Conservation (phyloP, 2,113 vertebrate species). For the Chamaea fasciata region DNA sequence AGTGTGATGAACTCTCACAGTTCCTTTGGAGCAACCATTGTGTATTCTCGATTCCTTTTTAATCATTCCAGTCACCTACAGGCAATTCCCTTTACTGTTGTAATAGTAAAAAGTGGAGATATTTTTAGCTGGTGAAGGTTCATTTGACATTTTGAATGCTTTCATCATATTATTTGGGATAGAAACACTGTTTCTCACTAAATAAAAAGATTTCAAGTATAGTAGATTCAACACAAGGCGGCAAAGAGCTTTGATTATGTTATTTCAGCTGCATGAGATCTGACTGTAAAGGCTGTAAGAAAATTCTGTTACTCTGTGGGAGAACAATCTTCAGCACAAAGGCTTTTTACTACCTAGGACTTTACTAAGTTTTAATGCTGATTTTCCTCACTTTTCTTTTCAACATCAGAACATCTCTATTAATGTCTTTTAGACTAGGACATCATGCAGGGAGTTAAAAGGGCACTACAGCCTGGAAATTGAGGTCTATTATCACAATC, state of each 20-base stretch:
- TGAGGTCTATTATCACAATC: conserved; percentile 59
- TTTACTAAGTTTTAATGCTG: conserved; percentile 73
- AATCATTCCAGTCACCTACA: conserved; percentile 69
- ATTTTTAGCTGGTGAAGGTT: conserved; percentile 70
- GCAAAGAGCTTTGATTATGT: conserved; percentile 79
- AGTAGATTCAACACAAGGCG: conserved; percentile 69
- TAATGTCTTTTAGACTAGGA: conserved; percentile 67
- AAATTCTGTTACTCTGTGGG: conserved; percentile 75
- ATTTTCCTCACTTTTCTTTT: conserved; percentile 75
- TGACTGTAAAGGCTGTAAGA: conserved; percentile 73
- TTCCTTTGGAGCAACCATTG: conserved; percentile 37
- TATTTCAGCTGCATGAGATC: conserved; percentile 71
- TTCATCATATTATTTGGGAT: conserved; percentile 74
- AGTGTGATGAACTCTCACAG: conserved; percentile 31
- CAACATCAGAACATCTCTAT: conserved; percentile 67
- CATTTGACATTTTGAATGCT: conserved; percentile 70
- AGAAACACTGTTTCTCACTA: conserved; percentile 70
- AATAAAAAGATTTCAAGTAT: conserved; percentile 72
- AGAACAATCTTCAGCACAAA: conserved; percentile 76
- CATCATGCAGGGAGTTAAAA: conserved; percentile 68
- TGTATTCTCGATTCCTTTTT: conserved; percentile 52
- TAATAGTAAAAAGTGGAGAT: conserved; percentile 54
- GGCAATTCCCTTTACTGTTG: conserved; percentile 50
- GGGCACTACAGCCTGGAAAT: conserved; percentile 46
- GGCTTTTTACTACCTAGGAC: conserved; percentile 74